Conservation (phyloP, 2,113 vertebrate species). For the Paramisgurnus dabryanus region DNA sequence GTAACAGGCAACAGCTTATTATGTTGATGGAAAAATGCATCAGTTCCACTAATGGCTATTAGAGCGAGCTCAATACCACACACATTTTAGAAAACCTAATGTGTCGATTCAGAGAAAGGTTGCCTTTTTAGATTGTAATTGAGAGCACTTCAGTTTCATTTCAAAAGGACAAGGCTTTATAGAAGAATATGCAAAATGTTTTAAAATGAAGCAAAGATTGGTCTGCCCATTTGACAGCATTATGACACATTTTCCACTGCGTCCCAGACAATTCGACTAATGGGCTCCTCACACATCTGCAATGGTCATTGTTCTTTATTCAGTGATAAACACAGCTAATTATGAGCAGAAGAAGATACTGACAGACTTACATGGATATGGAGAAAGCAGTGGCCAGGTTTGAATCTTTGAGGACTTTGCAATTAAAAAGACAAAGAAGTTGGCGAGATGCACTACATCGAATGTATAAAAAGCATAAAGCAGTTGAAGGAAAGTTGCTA, state of each 20-base stretch:
- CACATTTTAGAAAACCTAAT: conserved; percentile 53
- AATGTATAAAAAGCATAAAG: not conserved
- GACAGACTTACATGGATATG: not conserved
- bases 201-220: conserved; percentile 20
- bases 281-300: conserved; percentile 11
- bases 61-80: conserved; percentile 52
- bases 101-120: conserved; percentile 56
- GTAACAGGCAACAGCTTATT: conserved; percentile 60
- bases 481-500: not conserved
- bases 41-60: conserved; percentile 61
- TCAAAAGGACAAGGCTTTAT: conserved; percentile 37
- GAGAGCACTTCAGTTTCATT: conserved; percentile 63
- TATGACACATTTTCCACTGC: conserved; percentile 18
- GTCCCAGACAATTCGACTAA: conserved; percentile 22
- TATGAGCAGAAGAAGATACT: conserved; percentile 54
- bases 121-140: conserved; percentile 59
- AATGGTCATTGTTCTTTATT: conserved; percentile 1
- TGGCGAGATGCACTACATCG: not conserved
- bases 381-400: not conserved
- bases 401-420: not conserved
- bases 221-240: conserved; percentile 8
- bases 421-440: conserved; percentile 12
- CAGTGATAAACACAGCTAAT: not conserved
- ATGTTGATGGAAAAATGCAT: conserved; percentile 63
- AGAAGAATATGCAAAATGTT: conserved; percentile 49